phyloP scores from a whole-genome alignment of 2,888 invertebrate genomes.

The Polydrusus tereticollis region DNA sequence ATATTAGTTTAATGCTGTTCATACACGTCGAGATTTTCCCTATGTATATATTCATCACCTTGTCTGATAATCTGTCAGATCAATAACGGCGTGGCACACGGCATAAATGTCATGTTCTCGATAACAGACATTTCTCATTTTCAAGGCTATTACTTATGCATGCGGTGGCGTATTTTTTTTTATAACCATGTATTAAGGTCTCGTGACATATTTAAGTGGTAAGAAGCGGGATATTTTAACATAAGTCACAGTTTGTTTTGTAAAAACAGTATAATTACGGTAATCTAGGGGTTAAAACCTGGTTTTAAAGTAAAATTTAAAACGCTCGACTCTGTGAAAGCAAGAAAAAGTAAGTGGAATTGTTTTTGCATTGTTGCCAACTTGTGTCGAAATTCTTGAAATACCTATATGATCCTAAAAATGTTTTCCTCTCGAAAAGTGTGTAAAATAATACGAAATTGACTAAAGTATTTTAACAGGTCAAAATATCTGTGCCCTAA shows the following conservation, averaged over 20 bases:
- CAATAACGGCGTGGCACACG: slow-evolving; percentile 22
- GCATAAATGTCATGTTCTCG: slow-evolving; percentile 21
- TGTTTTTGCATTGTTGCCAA: too few species aligned
- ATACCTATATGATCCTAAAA: not conserved
- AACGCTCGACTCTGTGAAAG: not conserved
- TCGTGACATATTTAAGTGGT: not conserved
- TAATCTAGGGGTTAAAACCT: too few species aligned
- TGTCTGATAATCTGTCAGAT: slow-evolving; percentile 18
- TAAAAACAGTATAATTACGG: not conserved
- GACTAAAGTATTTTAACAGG: not conserved
- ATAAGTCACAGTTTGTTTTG: not conserved
- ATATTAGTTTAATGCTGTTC: too few species aligned
- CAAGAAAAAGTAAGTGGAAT: not conserved
- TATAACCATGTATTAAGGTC: not conserved
- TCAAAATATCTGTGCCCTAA: not conserved
- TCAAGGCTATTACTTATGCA: not conserved
- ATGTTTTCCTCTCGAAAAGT: not conserved
- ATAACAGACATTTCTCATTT: slow-evolving; percentile 17
- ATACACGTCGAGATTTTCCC: too few species aligned
- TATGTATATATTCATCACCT: slow-evolving; percentile 18
- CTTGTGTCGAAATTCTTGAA: too few species aligned
- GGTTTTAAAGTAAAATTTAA: not conserved
- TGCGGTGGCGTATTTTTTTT: slow-evolving; percentile 2
- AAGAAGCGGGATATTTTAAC: not conserved
- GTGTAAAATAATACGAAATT: not conserved